Evolutionary conservation across 2,888 invertebrate genomes (phyloP).

Genomic region (Tenthredo scrophulariae): DNA sequence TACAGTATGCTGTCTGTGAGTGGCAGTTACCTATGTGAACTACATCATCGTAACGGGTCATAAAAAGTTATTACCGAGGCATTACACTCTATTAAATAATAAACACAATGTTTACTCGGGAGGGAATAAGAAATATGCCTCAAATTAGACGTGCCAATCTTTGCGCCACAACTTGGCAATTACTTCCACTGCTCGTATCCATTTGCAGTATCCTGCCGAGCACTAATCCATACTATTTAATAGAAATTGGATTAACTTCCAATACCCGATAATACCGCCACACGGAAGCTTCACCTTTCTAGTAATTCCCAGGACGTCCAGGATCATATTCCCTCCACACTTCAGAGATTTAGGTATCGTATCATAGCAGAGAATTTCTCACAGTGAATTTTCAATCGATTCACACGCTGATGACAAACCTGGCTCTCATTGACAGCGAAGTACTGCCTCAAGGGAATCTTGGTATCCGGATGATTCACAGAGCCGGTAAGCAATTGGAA

Average conservation of each 20-base stretch:
- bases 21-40: slow-evolving; percentile 1
- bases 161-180: slow-evolving; percentile 39
- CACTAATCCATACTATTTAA: slow-evolving; percentile 4
- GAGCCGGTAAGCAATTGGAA: slow-evolving; percentile 21
- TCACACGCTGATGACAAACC: background rate
- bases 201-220: slow-evolving; percentile 19
- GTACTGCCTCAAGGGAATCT: background rate
- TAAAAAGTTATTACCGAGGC: slow-evolving; percentile 46
- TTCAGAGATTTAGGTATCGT: background rate
- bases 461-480: slow-evolving; percentile 24
- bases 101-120: slow-evolving; percentile 37
- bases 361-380: background rate
- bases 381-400: background rate
- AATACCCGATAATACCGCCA: background rate
- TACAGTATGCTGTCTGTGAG: background rate
- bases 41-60: slow-evolving; percentile 40
- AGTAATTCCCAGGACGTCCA: background rate
- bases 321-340: background rate
- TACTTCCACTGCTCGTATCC: slow-evolving; percentile 20
- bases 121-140: slow-evolving; percentile 32
- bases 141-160: slow-evolving; percentile 41
- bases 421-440: background rate
- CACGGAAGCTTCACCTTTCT: background rate
- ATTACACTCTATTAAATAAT: slow-evolving; percentile 44
- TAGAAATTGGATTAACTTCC: slow-evolving; percentile 33